Evolutionary conservation across 2,113 vertebrate genomes (phyloP), one percentile per base, ranked within the genome.

Genomic region (Brachyistius frenatus): DNA sequence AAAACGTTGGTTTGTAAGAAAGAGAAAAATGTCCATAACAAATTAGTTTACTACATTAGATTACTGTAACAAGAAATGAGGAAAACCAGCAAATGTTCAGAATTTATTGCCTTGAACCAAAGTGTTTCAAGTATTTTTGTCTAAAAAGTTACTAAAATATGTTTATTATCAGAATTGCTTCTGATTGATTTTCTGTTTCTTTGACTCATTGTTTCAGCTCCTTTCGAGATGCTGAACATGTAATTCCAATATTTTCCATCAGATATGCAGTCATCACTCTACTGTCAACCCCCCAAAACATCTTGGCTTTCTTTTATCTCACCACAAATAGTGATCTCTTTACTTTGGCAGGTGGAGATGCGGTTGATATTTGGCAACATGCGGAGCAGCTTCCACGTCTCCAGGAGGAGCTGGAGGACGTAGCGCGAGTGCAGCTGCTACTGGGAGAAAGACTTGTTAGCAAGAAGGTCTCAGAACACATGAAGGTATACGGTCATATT

Each of bases 321-420:
- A 99, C 98, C 97, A 35, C 98, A 99, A 70, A 99, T 94, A 0
- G 97, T 97, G 92, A 99, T 94, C 91, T 99, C 97, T 88, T 98
- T 97, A 2, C 96, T 96, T 7, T 97, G 96, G 87, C 98, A 97
- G 62, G 96, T 99, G 7, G 96, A 96, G 79, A 99, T 88, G 0
- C 94, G 94, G 73, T 91, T 99, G 94, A 99, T 97, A 76, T 99
- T 99, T 68, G 98, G 98, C 90, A 98, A 85, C 85, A 94, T 93
- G 58, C 93, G 93, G 50, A 99, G 94, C 75, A 95, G 90, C 71
- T 95, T 97, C 93, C 94, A 96, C 2, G 97, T 94, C 90, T 98
- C 96, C 0, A 96, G 89, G 56, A 99, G 94, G 80, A 99, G 96
- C 87, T 96, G 95, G 86, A 99, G 94, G 89, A 98, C 96, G 63